A percentile compares a stretch with the other conserved stretches of the same genome.
These are phyloP conservation scores for Origma solitaria DNA, from an alignment of 2,113 vertebrate species.

Conservation along the genomic window DNA sequence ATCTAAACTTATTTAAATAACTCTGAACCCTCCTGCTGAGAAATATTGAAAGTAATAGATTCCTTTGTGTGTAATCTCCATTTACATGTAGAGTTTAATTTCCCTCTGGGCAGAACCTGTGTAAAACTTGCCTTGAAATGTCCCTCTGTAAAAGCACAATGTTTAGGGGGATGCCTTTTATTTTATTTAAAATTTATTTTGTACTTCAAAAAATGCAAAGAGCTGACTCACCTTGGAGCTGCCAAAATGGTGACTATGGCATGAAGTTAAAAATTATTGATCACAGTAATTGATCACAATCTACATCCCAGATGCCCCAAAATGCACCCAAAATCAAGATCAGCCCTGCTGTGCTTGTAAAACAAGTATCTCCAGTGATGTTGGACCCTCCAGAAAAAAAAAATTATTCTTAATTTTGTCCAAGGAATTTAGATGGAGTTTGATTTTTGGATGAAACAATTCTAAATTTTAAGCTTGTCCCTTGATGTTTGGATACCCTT, in stretches of 20 bases:
- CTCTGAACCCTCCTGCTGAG: conserved; percentile 80
- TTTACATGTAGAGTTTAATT: conserved; percentile 83
- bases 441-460: background rate
- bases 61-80: conserved; percentile 82
- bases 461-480: background rate
- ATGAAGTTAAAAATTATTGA: background rate
- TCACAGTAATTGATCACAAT: background rate
- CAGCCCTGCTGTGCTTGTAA: background rate
- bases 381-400: background rate
- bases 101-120: conserved; percentile 81
- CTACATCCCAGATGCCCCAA: background rate
- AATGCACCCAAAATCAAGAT: background rate
- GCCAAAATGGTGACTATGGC: background rate
- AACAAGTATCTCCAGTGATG: background rate
- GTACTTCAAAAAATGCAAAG: conserved; percentile 33
- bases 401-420: background rate
- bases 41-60: conserved; percentile 84
- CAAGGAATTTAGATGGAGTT: background rate
- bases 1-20: conserved; percentile 87
- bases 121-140: conserved; percentile 78
- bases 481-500: background rate
- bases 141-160: conserved; percentile 71
- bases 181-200: conserved; percentile 79
- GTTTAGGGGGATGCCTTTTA: conserved; percentile 68
- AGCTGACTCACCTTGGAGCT: background rate